A percentile compares a stretch with the other conserved stretches of the same genome.
phyloP scores from a whole-genome alignment of 2,797 vertebrate genomes.

The Diceros bicornis region DNA sequence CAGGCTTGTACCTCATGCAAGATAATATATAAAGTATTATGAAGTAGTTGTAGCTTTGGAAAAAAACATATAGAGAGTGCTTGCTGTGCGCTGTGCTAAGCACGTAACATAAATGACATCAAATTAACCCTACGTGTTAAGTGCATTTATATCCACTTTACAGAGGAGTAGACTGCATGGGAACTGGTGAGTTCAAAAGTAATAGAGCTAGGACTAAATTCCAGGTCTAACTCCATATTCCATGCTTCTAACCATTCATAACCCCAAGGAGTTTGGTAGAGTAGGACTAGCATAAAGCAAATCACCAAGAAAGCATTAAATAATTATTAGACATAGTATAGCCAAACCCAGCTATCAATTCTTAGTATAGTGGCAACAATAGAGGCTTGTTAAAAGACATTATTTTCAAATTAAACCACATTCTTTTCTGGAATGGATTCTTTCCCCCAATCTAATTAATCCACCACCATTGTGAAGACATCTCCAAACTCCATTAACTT shows the following conservation, averaged over 20 bases:
- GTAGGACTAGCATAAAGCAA: background rate
- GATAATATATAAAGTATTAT: background rate
- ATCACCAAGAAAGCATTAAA: background rate
- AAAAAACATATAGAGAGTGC: background rate
- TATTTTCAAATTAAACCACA: background rate
- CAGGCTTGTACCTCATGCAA: background rate
- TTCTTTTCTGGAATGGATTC: background rate
- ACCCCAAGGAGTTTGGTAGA: background rate
- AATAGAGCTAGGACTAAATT: background rate
- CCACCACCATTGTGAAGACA: background rate
- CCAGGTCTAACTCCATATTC: background rate
- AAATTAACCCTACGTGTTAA: background rate
- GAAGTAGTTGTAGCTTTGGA: background rate
- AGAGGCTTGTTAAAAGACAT: background rate
- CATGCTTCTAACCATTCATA: background rate
- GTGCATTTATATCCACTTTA: background rate
- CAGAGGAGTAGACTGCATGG: background rate
- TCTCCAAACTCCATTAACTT: background rate
- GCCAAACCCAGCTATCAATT: background rate
- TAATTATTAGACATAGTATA: background rate
- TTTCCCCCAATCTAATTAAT: background rate
- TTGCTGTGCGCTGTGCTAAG: background rate
- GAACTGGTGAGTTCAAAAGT: background rate
- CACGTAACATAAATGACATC: background rate
- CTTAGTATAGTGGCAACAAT: background rate